These are phyloP conservation scores for Saturnia japonica DNA, from an alignment of 2,888 invertebrate species.

Conservation along the genomic window DNA sequence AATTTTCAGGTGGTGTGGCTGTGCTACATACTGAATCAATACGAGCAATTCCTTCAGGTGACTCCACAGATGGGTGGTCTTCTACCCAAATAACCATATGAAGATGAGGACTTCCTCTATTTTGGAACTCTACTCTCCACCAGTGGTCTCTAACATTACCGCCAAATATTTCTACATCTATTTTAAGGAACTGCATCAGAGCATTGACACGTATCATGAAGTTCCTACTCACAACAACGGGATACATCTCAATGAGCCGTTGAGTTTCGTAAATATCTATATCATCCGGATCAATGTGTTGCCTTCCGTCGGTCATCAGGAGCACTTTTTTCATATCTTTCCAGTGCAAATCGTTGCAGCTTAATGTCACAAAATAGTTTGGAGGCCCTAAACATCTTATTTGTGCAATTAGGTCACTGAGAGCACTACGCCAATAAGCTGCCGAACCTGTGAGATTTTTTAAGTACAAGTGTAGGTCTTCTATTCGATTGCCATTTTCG, in stretches of 20 bases:
- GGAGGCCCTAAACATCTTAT: slow-evolving; percentile 36
- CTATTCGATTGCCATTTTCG: slow-evolving; percentile 10
- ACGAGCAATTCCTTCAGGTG: slow-evolving; percentile 24
- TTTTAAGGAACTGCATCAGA: slow-evolving; percentile 20
- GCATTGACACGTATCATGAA: slow-evolving; percentile 27
- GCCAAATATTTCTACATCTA: slow-evolving; percentile 26
- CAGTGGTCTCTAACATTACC: slow-evolving; percentile 28
- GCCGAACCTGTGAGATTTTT: slow-evolving; percentile 28
- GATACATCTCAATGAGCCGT: slow-evolving; percentile 23
- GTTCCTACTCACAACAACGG: slow-evolving; percentile 28
- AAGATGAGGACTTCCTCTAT: slow-evolving; percentile 15
- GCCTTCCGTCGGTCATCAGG: slow-evolving; percentile 18
- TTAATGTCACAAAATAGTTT: slow-evolving; percentile 30
- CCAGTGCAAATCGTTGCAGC: slow-evolving; percentile 39
- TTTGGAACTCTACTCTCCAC: slow-evolving; percentile 32
- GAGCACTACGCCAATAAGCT: slow-evolving; percentile 28
- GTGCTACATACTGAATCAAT: slow-evolving; percentile 24
- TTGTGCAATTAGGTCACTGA: slow-evolving; percentile 31
- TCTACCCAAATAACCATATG: slow-evolving; percentile 31
- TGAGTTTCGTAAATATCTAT: slow-evolving; percentile 17
- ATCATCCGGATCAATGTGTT: slow-evolving; percentile 3
- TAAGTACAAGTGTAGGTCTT: slow-evolving; percentile 22
- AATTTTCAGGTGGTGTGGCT: slow-evolving; percentile 20
- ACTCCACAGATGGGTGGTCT: slow-evolving; percentile 23
- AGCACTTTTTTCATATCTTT: slow-evolving; percentile 28